Percentiles rank a stretch among this genome's conserved stretches.
Conservation (phyloP, 2,113 vertebrate species). For the Mionectes macconnelli region DNA sequence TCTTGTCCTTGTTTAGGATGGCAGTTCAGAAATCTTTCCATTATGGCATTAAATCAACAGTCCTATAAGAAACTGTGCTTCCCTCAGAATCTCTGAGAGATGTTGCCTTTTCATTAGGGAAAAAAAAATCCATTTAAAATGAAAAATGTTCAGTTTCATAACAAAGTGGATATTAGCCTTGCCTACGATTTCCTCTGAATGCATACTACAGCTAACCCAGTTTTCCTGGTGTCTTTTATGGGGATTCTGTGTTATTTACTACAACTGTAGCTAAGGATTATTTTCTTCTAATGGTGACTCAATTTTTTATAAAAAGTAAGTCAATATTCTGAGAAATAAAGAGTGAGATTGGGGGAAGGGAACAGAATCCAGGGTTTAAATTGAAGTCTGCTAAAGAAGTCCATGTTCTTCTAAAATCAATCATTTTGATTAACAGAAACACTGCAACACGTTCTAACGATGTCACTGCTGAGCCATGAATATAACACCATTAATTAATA, state of each 20-base stretch:
- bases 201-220: not conserved
- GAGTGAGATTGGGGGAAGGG: accelerated
- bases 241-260: not conserved
- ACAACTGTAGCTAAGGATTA: not conserved
- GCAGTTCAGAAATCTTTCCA: not conserved
- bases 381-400: not conserved
- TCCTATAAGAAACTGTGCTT: not conserved
- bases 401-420: not conserved
- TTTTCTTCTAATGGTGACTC: not conserved
- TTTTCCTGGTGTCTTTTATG: not conserved
- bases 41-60: not conserved
- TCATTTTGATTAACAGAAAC: not conserved
- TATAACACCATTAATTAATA: not conserved
- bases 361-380: not conserved
- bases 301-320: not conserved
- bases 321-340: not conserved
- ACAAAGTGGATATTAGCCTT: not conserved
- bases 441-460: not conserved
- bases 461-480: not conserved
- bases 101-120: not conserved
- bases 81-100: not conserved
- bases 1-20: not conserved
- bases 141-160: not conserved
- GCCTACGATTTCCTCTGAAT: not conserved
- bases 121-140: not conserved